Evolutionary conservation across 64 coral and sea anemone species (phyloP), one percentile per base, ranked within the genome.

Genomic region (Anthopleura sola): DNA sequence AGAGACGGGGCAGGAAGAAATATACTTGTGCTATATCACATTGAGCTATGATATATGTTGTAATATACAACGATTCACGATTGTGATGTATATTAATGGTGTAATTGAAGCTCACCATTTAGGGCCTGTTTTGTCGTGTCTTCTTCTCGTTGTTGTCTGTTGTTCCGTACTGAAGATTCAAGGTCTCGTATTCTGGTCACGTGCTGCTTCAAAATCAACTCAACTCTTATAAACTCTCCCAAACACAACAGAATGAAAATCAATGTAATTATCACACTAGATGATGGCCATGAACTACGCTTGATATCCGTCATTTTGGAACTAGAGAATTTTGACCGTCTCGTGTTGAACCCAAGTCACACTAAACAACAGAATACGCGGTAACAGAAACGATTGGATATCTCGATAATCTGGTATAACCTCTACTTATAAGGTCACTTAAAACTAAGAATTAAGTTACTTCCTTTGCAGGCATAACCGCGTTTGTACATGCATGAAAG

Each of bases 171-270:
- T 48, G 14, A 47, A 44, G 19, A 44, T 75, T 89, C 87, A 74
- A 89, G 78, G 23, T 44, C 78, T 34, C 69, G 36, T 71, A 89
- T 36, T 53, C 60, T 82, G 17, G 69, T 75, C 87, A 55, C 82
- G 0, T 89, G 79, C 13, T 83, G 47, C 23, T 82, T 83, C 47
- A 89, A 23, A 17, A 83, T 26, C 47, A 82, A n/a, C 82, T 89
- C 87, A 40, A 89, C 48, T 69, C 80, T 82, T 20, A 89, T 26
- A 89, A 89, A 89, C 40, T 81, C 87, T 5, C 60, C 87, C 20
- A 37, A 83, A 36, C 49, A 89, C 58, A 89, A 75, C 36, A 83
- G 58, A 16, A 89, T 49, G 18, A 62, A 21, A 36, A 89, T 75
- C 21, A 75, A 48, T 53, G 80, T 75, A 55, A 89, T 69, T 7